phyloP scores from a whole-genome alignment of 2,797 vertebrate species.

The Microchirus variegatus region DNA sequence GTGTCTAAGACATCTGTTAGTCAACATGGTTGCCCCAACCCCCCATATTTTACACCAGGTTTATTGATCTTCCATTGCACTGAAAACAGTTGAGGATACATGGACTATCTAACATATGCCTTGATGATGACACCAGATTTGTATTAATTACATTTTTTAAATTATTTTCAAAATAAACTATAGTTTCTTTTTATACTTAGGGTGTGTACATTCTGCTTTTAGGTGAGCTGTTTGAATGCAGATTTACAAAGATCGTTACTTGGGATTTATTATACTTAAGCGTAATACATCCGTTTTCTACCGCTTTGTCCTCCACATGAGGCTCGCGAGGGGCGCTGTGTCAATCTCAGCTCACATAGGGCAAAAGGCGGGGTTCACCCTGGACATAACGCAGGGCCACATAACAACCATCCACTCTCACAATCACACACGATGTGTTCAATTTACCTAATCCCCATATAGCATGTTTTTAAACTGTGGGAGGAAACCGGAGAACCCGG shows the following conservation, averaged over 20 bases:
- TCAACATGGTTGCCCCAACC: conserved; percentile 61
- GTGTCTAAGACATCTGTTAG: conserved; percentile 71
- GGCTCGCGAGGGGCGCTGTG: no score
- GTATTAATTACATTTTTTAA: conserved; percentile 55
- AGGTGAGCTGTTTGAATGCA: conserved; percentile 5
- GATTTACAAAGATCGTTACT: neutral
- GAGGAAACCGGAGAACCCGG: no score
- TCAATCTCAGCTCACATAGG: no score
- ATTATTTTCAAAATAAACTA: conserved; percentile 53
- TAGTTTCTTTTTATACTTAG: conserved; percentile 31
- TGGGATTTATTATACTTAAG: conserved; percentile 5
- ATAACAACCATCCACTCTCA: no score
- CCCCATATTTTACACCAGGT: conserved; percentile 63
- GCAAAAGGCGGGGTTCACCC: no score
- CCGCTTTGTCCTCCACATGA: no score
- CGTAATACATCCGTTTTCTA: no score
- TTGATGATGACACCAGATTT: conserved; percentile 50
- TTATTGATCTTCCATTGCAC: conserved; percentile 61
- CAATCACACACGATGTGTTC: no score
- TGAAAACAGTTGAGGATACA: conserved; percentile 59
- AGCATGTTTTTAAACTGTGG: no score
- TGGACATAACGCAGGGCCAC: no score
- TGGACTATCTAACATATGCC: conserved; percentile 50
- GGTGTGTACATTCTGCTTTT: conserved; percentile 30
- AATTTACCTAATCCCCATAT: no score